Evolutionary conservation across 2,888 invertebrate genomes (phyloP).

Genomic region (Drosophila ezoana): DNA sequence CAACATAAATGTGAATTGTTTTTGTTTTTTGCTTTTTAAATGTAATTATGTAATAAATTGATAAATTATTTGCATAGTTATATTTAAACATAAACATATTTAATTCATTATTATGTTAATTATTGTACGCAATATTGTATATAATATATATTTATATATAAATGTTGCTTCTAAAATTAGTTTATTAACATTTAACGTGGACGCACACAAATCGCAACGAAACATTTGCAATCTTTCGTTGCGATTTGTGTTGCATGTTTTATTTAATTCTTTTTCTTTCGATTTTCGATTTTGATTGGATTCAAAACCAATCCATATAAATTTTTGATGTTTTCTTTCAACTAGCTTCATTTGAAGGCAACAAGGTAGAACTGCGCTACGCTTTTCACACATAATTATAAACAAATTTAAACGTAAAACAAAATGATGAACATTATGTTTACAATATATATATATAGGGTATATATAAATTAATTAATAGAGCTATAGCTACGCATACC

Average conservation of each 20-base stretch:
- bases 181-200: conserved; percentile 50
- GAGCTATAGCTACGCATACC: conserved; percentile 67
- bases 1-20: conserved; percentile 71
- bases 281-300: conserved; percentile 19
- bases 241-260: conserved; percentile 17
- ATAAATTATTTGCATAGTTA: conserved; percentile 67
- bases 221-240: conserved; percentile 55
- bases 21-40: conserved; percentile 19
- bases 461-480: conserved; percentile 71
- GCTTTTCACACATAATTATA: conserved; percentile 56
- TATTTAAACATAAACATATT: conserved; percentile 19
- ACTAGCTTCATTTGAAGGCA: conserved; percentile 84
- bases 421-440: conserved; percentile 43
- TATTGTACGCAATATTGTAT: conserved; percentile 33
- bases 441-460: conserved; percentile 18
- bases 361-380: conserved; percentile 81
- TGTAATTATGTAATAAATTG: conserved; percentile 51
- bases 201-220: conserved; percentile 32
- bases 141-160: conserved; percentile 19
- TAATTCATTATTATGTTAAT: conserved; percentile 22
- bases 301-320: conserved; percentile 5
- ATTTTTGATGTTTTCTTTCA: conserved; percentile 45
- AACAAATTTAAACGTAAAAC: conserved; percentile 53
- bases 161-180: conserved; percentile 36
- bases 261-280: conserved; percentile 1